These are phyloP conservation scores for Tetramorium parvispinum DNA, from an alignment of 1,140 invertebrate species.

Conservation along the genomic window DNA sequence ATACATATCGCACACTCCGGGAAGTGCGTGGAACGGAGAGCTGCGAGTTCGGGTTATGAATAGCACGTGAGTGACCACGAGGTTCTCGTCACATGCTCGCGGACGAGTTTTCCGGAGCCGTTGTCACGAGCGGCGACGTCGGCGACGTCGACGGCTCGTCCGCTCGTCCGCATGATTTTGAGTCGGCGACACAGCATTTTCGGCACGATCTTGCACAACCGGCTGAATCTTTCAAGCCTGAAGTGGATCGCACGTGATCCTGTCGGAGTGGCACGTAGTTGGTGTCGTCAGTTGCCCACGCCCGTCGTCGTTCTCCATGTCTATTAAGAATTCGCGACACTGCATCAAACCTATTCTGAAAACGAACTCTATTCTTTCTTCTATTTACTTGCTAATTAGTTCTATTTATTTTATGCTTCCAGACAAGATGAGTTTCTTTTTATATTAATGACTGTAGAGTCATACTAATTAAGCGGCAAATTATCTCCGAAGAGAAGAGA, in stretches of 20 bases:
- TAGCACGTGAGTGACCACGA: conserved; percentile 83
- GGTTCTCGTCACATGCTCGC: conserved; percentile 76
- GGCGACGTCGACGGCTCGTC: no score
- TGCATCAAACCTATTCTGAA: background rate
- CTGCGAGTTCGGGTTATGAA: conserved; percentile 77
- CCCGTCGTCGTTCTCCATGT: background rate
- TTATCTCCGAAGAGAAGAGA: background rate
- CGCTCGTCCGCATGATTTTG: conserved; percentile 43
- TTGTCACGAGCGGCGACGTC: conserved; percentile 70
- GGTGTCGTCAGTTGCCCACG: background rate
- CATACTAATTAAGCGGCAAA: background rate
- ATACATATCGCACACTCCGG: background rate
- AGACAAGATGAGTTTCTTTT: background rate
- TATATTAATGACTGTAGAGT: background rate
- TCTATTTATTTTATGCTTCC: background rate
- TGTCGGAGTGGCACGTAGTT: background rate
- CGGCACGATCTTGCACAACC: conserved; percentile 37
- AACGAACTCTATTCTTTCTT: background rate
- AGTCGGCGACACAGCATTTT: conserved; percentile 40
- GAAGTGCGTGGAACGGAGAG: conserved; percentile 52
- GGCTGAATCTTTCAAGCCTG: background rate
- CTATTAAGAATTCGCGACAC: background rate
- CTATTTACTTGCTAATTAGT: background rate
- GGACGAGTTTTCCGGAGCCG: conserved; percentile 45
- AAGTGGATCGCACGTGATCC: background rate